Conservation (phyloP, 2,113 vertebrate species). For the Triplophysa rosa region DNA sequence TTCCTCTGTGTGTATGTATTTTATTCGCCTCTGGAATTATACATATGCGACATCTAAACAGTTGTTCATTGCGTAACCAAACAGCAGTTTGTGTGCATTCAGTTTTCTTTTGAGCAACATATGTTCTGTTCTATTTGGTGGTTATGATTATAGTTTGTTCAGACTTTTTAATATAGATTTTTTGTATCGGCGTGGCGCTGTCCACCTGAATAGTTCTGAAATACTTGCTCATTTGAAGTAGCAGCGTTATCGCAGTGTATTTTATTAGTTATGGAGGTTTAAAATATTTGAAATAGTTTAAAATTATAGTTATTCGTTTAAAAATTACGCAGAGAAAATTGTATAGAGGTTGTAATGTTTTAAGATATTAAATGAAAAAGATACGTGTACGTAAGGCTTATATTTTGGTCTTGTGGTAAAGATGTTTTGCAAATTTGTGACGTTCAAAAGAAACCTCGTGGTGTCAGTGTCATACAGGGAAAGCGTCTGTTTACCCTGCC, state of each 20-base stretch:
- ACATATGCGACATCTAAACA: no score
- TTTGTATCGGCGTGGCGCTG: not conserved
- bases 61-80: no score
- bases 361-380: no score
- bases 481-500: conserved; percentile 5
- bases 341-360: no score
- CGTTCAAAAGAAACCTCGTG: conserved; percentile 1
- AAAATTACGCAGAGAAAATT: not conserved
- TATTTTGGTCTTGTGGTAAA: no score
- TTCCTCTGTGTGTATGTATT: not conserved
- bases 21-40: no score
- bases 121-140: not conserved
- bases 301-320: no score
- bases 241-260: not conserved
- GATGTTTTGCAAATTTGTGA: not conserved
- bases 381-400: not conserved
- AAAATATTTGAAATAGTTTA: no score
- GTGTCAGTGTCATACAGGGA: conserved; percentile 25
- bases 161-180: not conserved
- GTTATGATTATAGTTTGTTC: not conserved
- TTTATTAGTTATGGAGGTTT: no score
- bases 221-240: not conserved
- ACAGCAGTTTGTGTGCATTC: no score
- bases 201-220: not conserved
- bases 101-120: not conserved